Evolutionary conservation across 2,113 vertebrate species (phyloP).

Genomic region (Clarias macrocephalus): DNA sequence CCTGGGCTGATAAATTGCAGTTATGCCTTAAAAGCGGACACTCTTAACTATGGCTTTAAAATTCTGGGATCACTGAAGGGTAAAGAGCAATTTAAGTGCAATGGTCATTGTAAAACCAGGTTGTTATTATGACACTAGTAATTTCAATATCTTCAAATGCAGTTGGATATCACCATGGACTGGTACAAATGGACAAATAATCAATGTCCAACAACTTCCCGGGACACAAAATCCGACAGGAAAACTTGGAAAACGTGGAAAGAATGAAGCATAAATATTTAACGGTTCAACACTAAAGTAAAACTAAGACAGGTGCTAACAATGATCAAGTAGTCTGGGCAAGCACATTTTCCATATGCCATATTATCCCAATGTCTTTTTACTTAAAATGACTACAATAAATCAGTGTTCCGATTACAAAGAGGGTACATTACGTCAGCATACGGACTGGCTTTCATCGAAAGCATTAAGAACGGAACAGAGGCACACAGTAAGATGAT

Average conservation of each 20-base stretch:
- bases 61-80: background rate
- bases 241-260: background rate
- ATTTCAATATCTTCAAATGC: background rate
- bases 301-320: constrained; percentile 1
- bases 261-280: background rate
- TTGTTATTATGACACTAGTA: background rate
- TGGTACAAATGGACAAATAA: background rate
- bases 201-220: background rate
- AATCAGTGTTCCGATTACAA: constrained; percentile 48
- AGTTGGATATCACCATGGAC: background rate
- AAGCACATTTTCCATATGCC: constrained; percentile 54
- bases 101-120: background rate
- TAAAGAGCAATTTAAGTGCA: background rate
- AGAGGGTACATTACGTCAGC: constrained; percentile 42
- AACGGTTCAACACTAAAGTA: background rate
- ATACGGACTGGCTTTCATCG: constrained; percentile 39
- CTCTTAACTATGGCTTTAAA: constrained; percentile 6
- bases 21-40: background rate
- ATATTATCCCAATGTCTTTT: constrained; percentile 53
- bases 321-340: constrained; percentile 7
- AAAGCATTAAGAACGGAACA: constrained; percentile 43
- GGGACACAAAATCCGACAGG: background rate
- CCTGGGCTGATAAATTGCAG: background rate
- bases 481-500: constrained; percentile 41
- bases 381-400: constrained; percentile 40